Evolutionary conservation across 2,113 vertebrate genomes (phyloP), one percentile per base, ranked within the genome.

Genomic region (Chloroceryle aenea): DNA sequence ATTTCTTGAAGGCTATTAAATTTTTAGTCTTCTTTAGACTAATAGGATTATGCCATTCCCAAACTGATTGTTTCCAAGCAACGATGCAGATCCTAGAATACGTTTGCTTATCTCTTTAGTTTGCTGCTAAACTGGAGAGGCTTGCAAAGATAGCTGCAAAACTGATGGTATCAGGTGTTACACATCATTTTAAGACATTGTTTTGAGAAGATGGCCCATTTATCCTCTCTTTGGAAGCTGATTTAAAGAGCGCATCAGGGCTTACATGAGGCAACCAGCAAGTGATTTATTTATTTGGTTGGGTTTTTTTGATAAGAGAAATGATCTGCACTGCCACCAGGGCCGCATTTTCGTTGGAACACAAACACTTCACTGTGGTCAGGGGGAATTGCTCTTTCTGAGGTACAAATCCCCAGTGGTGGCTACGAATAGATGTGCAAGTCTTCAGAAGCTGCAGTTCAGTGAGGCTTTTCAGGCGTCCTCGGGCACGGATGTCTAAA

Each of bases 31-130:
- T 93, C 50, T 42, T 87, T 87, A 85, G 85, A 84, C 72, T 90
- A 75, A 96, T 93, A 90, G 76, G 82, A 91, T 95, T 95, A 98
- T 94, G 88, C 89, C 91, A 91, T 96, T 97, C 96, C 82, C 95
- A 87, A 90, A 88, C 91, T 79, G 45, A 89, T 91, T 97, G 97
- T 98, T 97, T 97, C 97, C 83, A 97, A 96, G 97, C 97, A 98
- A 98, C 93, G 42, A 93, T 94, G 95, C 94, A 94, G 91, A 96
- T 89, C 38, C 47, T 85, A 29, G 38, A 82, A 63, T 34, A 26
- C 87, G 85, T 96, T 95, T 93, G 90, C 94, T 95, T 96, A 94
- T 95, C 91, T 95, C 87, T 88, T 90, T 52, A 87, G 84, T 90
- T 92, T 77, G 74, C 85, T 89, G 87, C 92, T 92, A 48, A 85